phyloP scores from a whole-genome alignment of 1,140 invertebrate species.

The Leptoteleia sp. region DNA sequence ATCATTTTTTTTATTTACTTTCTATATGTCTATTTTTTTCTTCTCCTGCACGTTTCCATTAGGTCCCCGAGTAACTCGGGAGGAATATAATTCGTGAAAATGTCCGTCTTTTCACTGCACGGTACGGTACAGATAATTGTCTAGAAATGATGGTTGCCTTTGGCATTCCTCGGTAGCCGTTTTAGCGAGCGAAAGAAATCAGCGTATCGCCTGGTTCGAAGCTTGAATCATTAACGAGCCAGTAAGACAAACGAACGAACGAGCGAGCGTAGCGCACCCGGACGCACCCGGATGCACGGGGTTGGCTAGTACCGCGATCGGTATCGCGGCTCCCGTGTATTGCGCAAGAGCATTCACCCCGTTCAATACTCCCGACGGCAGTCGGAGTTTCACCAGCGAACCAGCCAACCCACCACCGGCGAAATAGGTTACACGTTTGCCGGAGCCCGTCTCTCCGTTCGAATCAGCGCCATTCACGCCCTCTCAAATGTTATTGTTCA shows the following conservation, averaged over 20 bases:
- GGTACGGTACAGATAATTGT: no score
- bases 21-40: no score
- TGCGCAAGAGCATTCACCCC: constrained; percentile 81
- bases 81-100: no score
- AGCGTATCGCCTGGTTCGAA: constrained; percentile 25
- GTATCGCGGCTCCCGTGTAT: constrained; percentile 74
- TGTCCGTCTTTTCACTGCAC: no score
- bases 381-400: constrained; percentile 58
- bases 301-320: constrained; percentile 62
- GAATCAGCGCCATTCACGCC: constrained; percentile 5
- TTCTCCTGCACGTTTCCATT: no score
- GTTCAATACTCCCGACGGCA: constrained; percentile 75
- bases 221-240: constrained; percentile 43
- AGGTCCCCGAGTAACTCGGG: no score
- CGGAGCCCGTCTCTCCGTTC: constrained; percentile 36
- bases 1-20: no score
- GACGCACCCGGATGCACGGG: constrained; percentile 41
- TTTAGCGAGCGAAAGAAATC: constrained; percentile 11
- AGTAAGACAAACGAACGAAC: constrained; percentile 48
- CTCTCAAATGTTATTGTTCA: constrained; percentile 4
- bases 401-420: constrained; percentile 65
- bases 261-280: constrained; percentile 14
- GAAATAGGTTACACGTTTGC: constrained; percentile 72
- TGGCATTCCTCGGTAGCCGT: no score
- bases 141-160: no score